Conservation (phyloP, 2,113 vertebrate genomes). For the Cyanoderma ruficeps region DNA sequence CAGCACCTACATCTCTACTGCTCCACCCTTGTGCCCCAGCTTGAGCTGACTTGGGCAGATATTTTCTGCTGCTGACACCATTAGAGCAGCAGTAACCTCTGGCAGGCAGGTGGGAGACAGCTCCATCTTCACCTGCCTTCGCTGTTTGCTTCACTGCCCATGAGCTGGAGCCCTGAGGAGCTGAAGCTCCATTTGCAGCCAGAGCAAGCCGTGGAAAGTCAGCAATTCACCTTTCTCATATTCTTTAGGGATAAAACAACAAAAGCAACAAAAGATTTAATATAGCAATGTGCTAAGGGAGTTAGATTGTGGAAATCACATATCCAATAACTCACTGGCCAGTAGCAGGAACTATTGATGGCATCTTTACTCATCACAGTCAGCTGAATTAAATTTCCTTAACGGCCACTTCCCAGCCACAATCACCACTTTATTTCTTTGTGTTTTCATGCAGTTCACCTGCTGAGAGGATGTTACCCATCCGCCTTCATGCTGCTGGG, state of each 20-base stretch:
- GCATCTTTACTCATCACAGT: constrained; percentile 1
- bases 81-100: constrained; percentile 37
- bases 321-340: background rate
- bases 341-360: background rate
- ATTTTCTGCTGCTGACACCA: background rate
- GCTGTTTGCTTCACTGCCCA: constrained; percentile 31
- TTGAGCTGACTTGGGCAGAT: background rate
- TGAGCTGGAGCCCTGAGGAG: constrained; percentile 15
- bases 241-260: constrained; percentile 33
- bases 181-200: constrained; percentile 48
- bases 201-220: background rate
- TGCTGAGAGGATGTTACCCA: background rate
- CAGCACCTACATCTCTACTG: background rate
- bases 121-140: background rate
- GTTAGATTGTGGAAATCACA: background rate
- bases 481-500: background rate
- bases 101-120: constrained; percentile 53
- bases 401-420: background rate
- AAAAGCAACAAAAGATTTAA: constrained; percentile 16
- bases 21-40: background rate
- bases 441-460: background rate
- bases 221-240: constrained; percentile 11
- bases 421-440: constrained; percentile 8
- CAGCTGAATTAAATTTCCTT: constrained; percentile 13
- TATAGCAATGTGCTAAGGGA: background rate